phyloP scores from a whole-genome alignment of 2,113 vertebrate genomes.

The Sapayoa aenigma region DNA sequence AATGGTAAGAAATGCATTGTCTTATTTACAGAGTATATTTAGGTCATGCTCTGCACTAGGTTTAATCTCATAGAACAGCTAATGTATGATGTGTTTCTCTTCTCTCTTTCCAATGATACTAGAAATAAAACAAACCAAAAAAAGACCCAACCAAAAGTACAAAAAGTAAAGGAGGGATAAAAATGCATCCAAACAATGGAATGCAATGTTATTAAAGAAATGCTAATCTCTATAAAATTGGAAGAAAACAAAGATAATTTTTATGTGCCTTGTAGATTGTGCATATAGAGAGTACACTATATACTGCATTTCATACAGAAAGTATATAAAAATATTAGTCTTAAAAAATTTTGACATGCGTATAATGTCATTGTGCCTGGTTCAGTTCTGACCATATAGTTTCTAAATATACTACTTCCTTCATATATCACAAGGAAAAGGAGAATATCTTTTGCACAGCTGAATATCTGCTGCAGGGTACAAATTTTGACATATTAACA shows the following conservation, averaged over 20 bases:
- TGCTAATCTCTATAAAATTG: background rate
- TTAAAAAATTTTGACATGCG: background rate
- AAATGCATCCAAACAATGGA: background rate
- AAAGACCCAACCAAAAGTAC: background rate
- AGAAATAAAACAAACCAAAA: background rate
- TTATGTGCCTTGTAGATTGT: background rate
- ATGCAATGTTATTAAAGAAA: background rate
- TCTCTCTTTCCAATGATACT: background rate
- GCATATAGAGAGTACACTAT: background rate
- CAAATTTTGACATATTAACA: conserved; percentile 41
- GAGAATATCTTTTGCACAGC: background rate
- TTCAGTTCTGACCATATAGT: background rate
- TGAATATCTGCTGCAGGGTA: conserved; percentile 22
- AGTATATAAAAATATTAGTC: background rate
- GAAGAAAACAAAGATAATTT: background rate
- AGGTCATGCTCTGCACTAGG: background rate
- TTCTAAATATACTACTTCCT: background rate
- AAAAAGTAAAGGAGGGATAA: background rate
- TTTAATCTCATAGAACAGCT: background rate
- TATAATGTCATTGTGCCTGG: background rate
- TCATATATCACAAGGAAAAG: background rate
- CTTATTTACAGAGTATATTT: conserved; percentile 34
- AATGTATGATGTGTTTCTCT: background rate
- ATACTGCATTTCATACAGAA: background rate
- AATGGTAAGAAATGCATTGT: background rate